Base-by-base conservation (phyloP, 2,113 vertebrate species). In the Tragelaphus imberbis region DNA sequence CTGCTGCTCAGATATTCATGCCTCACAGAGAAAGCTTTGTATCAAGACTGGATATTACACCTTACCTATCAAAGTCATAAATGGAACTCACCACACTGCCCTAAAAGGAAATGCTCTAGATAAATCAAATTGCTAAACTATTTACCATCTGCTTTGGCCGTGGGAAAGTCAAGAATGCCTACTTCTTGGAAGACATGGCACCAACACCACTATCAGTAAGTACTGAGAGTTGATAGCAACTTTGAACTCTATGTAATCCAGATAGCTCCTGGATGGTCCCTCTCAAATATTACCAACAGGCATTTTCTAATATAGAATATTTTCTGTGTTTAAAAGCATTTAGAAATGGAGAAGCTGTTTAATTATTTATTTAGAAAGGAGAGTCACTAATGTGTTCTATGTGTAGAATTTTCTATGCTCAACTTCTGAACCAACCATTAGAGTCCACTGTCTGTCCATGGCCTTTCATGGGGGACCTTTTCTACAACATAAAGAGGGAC, bases 131-230 rank as follows among this genome's bases (percentile, higher is more conserved):
- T 96, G 91, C 58, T 55, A 68, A 91, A 63, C 3, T 17, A 77
- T 49, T 79, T 23, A 19, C 88, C 84, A 95, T 63, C 79, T 91
- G 87, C 68, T 71, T 33, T 88, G 77, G 71, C 44, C 61, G 14
- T 81, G 82, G 71, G 30, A 33, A 81, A 75, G 79, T 79, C 58
- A 77, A 80, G 44, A 82, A 80, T 30, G 55, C 40, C 77, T 25
- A 23, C 19, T 63, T 87, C 84, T 82, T 61, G 11, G 17, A n/a
- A 94, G 23, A 44, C 23, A 3, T 2, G 49, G 59, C 56, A 86
- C 11, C 3, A 14, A 13, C 61, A 33, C 7, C 51, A 12, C 27
- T 21, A 15, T 85, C 84, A 30, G 25, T 61, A 61, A 77, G 59
- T 68, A 21, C 3, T 12, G 87, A 56, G 23, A 71, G n/a, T 7